Base-by-base conservation (phyloP, 2,113 vertebrate genomes). In the Nothocercus nigrocapillus region DNA sequence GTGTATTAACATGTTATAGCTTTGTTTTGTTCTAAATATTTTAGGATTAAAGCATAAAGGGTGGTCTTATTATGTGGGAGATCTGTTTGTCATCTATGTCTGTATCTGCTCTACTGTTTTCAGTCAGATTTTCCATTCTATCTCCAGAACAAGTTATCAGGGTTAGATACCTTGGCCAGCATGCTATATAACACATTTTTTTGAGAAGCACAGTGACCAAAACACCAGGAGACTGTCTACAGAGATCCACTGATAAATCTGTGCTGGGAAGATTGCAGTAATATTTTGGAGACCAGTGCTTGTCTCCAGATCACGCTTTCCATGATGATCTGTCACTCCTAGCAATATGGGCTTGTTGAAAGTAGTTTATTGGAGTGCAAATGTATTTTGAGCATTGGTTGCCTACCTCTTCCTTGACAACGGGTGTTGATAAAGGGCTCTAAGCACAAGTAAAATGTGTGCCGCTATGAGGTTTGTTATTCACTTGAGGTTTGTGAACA, bases 11-110 rank as follows among this genome's bases (percentile, higher is more conserved):
- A 54, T 17, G 8, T 40, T 40, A 13, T 63, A 67, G 27, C 22
- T 93, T 82, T 8, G 18, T 89, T 94, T 92, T 94, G 13, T 82
- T 82, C 34, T 68, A 58, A 80, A 24, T 63, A 77, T 72, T 74
- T 87, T 75, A 88, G 36, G 54, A 82, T 81, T 66, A 89, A 75
- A 42, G 28, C 40, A 49, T 59, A 75, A 67, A 5, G 8, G 38
- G 6, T 42, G 49, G 59, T 59, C 38, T 79, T 81, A 74, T 34
- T 56, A 25, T 2, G 2, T 38, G 21, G 11, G 27, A 85, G 56
- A 70, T 20, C 20, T 83, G n/a, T 61, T 94, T 21, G 74, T 84
- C 61, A 36, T 62, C 44, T 88, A 28, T 72, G 15, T 49, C n/a
- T 83, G 13, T 67, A 62, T 79, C 38, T 82, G 25, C 25, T 61